Base-by-base conservation (phyloP, 2,888 invertebrate species). In the Brachyptera risi region DNA sequence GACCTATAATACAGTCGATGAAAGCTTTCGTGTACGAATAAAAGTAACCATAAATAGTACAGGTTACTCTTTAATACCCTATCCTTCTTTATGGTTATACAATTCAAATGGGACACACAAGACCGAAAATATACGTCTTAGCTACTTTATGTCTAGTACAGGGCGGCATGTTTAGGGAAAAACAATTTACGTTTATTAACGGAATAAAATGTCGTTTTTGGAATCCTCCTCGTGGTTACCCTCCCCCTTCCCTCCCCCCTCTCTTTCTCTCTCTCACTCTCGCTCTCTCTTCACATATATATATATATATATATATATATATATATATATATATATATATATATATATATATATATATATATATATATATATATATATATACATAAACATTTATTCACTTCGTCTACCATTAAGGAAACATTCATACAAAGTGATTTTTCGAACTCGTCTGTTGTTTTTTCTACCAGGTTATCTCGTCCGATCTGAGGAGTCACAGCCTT, bases 171-270 rank as follows among this genome's bases (percentile, higher is more conserved):
- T 47, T 24, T 47, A 21, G 3, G n/a, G 23, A 17, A 11, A n/a
- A 21, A 47, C 47, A 47, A 47, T 47, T 21, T 47, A 47, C 47
- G 47, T 21, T 47, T 47, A 4, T 9, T n/a, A 47, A 24, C 23
- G 24, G 24, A 47, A 47, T 47, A 24, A 47, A 47, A 11, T 47
- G 47, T 47, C 47, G 47, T 47, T 47, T n/a, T 47, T 24, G 47
- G 47, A 47, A 47, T 21, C 23, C 24, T 21, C 23, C 24, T 47
- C 24, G 47, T 24, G 47, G 47, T 17, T 21, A 24, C 11, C 31
- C 31, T 31, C 31, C 31, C 31, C 5, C 31, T 11, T 5, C 31
- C 31, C 31, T 11, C 31, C 11, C 11, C 31, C 11, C 31, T 31
- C 31, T 31, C 11, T 11, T n/a, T n/a, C n/a, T n/a, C n/a, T n/a